A percentile compares a stretch with the other conserved stretches of the same genome.
These are phyloP conservation scores for Chamaedrilus cognettii DNA, from an alignment of 2,888 invertebrate genomes.

Conservation along the genomic window DNA sequence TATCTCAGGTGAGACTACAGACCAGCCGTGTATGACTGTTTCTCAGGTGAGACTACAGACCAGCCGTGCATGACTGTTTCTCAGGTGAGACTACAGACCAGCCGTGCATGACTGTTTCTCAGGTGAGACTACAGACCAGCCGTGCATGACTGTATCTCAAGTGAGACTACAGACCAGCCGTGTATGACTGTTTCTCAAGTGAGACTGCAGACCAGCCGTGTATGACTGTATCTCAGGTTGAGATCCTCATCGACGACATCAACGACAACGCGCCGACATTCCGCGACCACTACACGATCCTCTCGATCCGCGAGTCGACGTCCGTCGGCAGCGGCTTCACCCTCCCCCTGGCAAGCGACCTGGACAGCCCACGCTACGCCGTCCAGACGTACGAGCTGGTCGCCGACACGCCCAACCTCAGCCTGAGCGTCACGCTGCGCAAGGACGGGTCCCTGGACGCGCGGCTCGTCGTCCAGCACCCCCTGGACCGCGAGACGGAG, in stretches of 20 bases:
- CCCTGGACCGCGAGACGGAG: conserved; percentile 35
- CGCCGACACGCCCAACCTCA: conserved; percentile 3
- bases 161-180: no score
- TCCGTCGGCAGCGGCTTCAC: conserved; percentile 14
- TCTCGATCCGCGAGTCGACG: conserved; percentile 22
- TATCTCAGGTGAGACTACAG: no score
- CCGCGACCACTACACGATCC: conserved; percentile 5
- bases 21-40: no score
- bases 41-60: no score
- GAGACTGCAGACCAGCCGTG: conserved; percentile 23
- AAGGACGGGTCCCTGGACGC: conserved; percentile 17
- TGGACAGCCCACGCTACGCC: conserved; percentile 22
- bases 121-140: no score
- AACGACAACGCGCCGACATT: conserved; percentile 32
- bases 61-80: no score
- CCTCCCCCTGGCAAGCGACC: conserved; percentile 23
- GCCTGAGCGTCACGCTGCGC: conserved; percentile 11
- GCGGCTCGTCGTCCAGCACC: conserved; percentile 28
- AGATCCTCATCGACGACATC: conserved; percentile 24
- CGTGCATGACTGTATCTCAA: no score
- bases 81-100: no score
- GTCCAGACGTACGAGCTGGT: conserved; percentile 25
- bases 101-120: no score
- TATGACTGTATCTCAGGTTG: conserved; percentile 2
- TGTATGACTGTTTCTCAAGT: no score